phyloP scores from a whole-genome alignment of 92 coral and sea anemone genomes.

The Zoanthus sociatus region DNA sequence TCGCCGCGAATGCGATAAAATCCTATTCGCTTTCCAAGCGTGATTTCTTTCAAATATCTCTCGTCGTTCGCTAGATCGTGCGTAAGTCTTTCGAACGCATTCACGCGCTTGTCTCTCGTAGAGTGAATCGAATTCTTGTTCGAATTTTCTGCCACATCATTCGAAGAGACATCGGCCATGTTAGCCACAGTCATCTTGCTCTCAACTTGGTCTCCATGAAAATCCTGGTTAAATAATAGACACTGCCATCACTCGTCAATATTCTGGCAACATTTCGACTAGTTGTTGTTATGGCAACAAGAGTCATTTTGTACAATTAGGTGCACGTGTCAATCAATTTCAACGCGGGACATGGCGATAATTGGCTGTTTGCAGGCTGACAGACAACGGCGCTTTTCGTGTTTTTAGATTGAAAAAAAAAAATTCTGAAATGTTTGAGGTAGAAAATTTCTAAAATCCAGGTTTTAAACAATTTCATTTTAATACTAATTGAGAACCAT shows the following conservation, averaged over 20 bases:
- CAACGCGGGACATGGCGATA: neutral
- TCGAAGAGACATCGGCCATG: conserved; percentile 84
- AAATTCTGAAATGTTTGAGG: neutral
- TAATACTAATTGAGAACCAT: no score
- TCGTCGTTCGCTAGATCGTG: conserved; percentile 88
- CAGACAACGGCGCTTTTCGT: no score
- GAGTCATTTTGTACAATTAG: conserved; percentile 16
- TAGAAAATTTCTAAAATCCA: no score
- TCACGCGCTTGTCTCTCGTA: conserved; percentile 74
- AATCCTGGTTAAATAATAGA: conserved; percentile 39
- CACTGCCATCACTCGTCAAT: conserved; percentile 52
- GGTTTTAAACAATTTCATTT: no score
- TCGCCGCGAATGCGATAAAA: conserved; percentile 99
- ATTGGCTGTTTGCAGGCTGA: conserved; percentile 18
- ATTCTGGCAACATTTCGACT: conserved; percentile 55
- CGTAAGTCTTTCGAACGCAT: conserved; percentile 85
- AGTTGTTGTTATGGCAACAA: conserved; percentile 42
- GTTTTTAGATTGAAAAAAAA: no score
- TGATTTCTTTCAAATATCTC: conserved; percentile 86
- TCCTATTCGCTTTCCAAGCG: conserved; percentile 97
- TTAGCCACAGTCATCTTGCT: conserved; percentile 86
- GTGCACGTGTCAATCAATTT: conserved; percentile 12
- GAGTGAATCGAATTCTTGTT: conserved; percentile 65
- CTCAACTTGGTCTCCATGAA: conserved; percentile 46
- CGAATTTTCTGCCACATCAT: conserved; percentile 61